Conservation (phyloP, 2,888 invertebrate genomes). For the Sphaeridia pumilis region DNA sequence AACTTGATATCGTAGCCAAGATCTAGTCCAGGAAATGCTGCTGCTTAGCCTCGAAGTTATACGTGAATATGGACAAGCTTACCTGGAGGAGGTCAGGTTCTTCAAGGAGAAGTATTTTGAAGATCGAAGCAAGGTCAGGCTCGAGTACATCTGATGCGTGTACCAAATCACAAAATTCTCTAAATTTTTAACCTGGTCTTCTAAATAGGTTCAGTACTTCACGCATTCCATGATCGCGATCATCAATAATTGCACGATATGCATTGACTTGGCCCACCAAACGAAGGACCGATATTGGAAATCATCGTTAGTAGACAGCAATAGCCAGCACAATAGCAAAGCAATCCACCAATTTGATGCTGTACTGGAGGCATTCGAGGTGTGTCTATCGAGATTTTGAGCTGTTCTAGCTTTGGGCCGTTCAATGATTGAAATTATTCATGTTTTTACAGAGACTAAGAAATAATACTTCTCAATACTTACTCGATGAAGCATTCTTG, state of each 20-base stretch:
- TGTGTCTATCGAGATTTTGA: too few relatives aligned
- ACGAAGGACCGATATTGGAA: constrained; percentile 72
- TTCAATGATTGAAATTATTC: too few relatives aligned
- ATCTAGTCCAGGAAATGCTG: constrained; percentile 75
- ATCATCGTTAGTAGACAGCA: constrained; percentile 48
- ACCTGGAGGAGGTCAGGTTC: constrained; percentile 71
- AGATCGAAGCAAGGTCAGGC: constrained; percentile 66
- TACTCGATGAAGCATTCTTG: constrained; percentile 84
- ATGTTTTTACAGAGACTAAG: constrained; percentile 44
- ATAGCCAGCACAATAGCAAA: too few relatives aligned
- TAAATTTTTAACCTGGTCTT: too few relatives aligned
- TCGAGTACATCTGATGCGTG: too few relatives aligned
- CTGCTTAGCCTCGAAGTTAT: constrained; percentile 83
- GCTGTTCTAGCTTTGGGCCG: too few relatives aligned
- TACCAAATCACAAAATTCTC: too few relatives aligned
- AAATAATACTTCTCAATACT: constrained; percentile 62
- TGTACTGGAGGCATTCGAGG: constrained; percentile 58
- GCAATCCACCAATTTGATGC: constrained; percentile 54
- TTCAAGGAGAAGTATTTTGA: constrained; percentile 85
- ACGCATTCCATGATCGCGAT: constrained; percentile 92
- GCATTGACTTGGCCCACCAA: constrained; percentile 75
- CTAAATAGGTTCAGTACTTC: constrained; percentile 61
- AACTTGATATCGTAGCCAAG: too few relatives aligned
- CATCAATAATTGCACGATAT: constrained; percentile 86
- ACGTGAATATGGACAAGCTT: constrained; percentile 70